A percentile compares a stretch with the other conserved stretches of the same genome.
Conservation (phyloP, 2,113 vertebrate species). For the Colossoma macropomum region DNA sequence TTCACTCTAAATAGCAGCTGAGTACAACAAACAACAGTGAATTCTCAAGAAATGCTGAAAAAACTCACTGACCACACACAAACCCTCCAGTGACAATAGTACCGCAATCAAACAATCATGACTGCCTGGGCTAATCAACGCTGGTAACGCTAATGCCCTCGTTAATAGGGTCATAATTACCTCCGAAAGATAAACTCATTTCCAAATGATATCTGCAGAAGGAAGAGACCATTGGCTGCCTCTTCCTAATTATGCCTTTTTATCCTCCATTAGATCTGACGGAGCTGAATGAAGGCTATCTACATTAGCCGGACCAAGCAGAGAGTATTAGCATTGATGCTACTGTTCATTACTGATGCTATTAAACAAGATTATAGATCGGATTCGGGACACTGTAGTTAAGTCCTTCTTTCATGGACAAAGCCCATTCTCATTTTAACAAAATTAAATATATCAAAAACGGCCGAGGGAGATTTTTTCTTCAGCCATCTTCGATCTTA, state of each 20-base stretch:
- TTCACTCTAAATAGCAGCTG: not conserved
- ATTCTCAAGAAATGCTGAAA: not conserved
- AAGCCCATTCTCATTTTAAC: not conserved
- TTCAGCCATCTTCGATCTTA: not conserved
- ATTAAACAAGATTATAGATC: slow-evolving; percentile 15
- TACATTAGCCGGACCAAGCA: not conserved
- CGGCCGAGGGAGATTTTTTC: not conserved
- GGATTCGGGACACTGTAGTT: slow-evolving; percentile 14
- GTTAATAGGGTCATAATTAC: slow-evolving; percentile 16
- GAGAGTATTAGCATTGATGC: not conserved
- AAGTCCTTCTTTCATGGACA: not conserved
- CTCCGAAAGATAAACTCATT: slow-evolving; percentile 21
- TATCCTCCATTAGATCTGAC: slow-evolving; percentile 6
- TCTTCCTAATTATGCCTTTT: slow-evolving; percentile 7
- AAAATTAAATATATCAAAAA: not conserved
- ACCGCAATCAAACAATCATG: not conserved
- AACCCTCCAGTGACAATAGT: not conserved
- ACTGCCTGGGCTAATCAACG: not conserved
- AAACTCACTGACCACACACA: not conserved
- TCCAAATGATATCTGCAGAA: slow-evolving; percentile 11
- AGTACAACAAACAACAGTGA: not conserved
- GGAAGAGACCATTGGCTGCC: not conserved
- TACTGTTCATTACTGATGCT: slow-evolving; percentile 5
- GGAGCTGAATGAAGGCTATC: not conserved
- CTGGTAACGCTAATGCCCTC: not conserved